Conservation (phyloP, 2,888 invertebrate species). For the Synanthedon andrenaeformis region DNA sequence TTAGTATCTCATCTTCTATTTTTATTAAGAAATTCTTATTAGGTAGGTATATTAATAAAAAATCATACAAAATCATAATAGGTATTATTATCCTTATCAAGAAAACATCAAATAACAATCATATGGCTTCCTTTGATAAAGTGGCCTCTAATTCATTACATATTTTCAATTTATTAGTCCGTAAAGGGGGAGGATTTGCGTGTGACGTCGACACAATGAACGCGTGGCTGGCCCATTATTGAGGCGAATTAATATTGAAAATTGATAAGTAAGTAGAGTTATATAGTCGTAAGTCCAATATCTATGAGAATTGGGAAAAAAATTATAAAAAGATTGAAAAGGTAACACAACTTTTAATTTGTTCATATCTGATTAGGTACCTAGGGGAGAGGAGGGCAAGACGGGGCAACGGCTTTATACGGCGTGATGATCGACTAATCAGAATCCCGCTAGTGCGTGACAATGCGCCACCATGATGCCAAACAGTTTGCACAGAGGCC, state of each 20-base stretch:
- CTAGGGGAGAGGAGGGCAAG: too few relatives aligned
- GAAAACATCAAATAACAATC: conserved; percentile 1
- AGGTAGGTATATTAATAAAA: not conserved
- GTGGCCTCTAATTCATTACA: conserved; percentile 32
- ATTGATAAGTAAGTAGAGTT: conserved; percentile 14
- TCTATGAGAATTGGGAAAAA: too few relatives aligned
- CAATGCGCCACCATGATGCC: too few relatives aligned
- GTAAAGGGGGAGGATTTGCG: conserved; percentile 5
- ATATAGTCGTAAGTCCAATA: too few relatives aligned
- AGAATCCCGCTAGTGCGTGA: too few relatives aligned
- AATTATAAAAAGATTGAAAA: too few relatives aligned
- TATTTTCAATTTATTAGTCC: conserved; percentile 30
- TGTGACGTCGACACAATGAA: conserved; percentile 19
- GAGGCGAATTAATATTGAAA: conserved; percentile 32
- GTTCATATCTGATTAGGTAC: too few relatives aligned
- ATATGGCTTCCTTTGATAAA: conserved; percentile 32
- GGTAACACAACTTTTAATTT: too few relatives aligned
- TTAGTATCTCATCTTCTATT: too few relatives aligned
- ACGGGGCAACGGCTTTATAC: too few relatives aligned
- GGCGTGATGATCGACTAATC: too few relatives aligned
- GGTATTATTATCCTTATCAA: not conserved
- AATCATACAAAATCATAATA: not conserved
- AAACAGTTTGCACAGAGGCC: too few relatives aligned
- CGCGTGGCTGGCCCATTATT: conserved; percentile 31
- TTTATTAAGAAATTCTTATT: not conserved